Evolutionary conservation across 1,140 invertebrate genomes (phyloP).

Genomic region (Aphaenogaster floridana): DNA sequence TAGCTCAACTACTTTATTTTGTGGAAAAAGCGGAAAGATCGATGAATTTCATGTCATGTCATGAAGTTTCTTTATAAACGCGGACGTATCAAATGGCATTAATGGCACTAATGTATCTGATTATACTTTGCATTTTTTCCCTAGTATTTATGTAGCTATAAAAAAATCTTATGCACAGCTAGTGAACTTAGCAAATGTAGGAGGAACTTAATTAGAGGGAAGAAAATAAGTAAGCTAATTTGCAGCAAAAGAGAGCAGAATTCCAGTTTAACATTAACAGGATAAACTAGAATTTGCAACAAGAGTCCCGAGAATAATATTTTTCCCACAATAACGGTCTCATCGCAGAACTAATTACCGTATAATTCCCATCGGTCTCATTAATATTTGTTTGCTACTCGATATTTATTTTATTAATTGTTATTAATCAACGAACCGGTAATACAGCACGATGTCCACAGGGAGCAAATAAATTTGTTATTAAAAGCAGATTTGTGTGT

Average conservation of each 20-base stretch:
- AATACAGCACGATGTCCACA: background rate
- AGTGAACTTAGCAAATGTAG: constrained; percentile 13
- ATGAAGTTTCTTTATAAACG: background rate
- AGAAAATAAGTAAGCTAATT: constrained; percentile 12
- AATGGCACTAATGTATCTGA: background rate
- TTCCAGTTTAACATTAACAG: constrained; percentile 10
- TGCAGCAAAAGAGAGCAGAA: background rate
- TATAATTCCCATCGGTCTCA: constrained; percentile 3
- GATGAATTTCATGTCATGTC: background rate
- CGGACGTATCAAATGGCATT: background rate
- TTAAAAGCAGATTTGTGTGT: constrained; percentile 29
- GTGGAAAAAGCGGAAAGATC: background rate
- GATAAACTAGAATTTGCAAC: constrained; percentile 5
- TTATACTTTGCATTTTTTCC: background rate
- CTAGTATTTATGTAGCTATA: background rate
- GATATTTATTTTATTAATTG: constrained; percentile 54
- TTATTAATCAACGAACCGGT: constrained; percentile 12
- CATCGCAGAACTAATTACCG: constrained; percentile 34
- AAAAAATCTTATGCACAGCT: background rate
- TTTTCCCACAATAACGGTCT: constrained; percentile 23
- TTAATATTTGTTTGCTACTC: constrained; percentile 44
- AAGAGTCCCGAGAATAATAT: background rate
- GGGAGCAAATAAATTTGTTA: constrained; percentile 25
- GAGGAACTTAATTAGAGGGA: constrained; percentile 3
- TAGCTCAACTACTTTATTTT: background rate